Evolutionary conservation across 2,113 vertebrate genomes (phyloP), one percentile per base, ranked within the genome.

Genomic region (Notothenia coriiceps): DNA sequence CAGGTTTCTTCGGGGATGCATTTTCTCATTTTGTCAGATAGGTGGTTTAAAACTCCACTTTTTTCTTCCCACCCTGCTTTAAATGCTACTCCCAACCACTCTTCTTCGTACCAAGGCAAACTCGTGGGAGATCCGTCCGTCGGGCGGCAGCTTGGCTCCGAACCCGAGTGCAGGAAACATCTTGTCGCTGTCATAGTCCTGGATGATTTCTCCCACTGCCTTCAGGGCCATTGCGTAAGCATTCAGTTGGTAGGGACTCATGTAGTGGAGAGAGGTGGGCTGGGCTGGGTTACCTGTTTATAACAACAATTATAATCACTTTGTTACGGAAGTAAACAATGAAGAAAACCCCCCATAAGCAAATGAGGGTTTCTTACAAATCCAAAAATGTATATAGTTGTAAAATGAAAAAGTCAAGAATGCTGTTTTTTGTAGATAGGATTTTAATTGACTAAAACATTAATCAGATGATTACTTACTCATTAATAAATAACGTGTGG

Each of bases 81-180:
- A 7, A 6, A 40, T 40, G 6, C 6, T 40, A 10, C 46, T 51
- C 46, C 54, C 6, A 17, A 1, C 17, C 50, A 4, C 40, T 70
- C 15, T 40, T 13, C 7, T 12, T 50, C 96, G 95, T 93, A 99
- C 98, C 96, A 99, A 91, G 60, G 98, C 98, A 94, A 99, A 99
- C 90, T 99, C 98, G 71, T 99, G 98, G 49, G 98, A 99, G 71
- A 99, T 92, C 49, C 98, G 96, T 88, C 98, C 98, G 70, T 99
- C 97, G 2, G 98, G 98, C 29, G 98, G 98, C 82, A 99, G 95
- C 87, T 97, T 97, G 91, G 98, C 98, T 85, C 98, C 98, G 81
- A 99, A 99, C 17, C 98, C 98, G 77, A 99, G 94, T 0, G 98
- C 98, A 1, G 98, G 98, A 91, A 99, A 99, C 98, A 99, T 99